These are phyloP conservation scores for Malacoraja senta DNA, from an alignment of 2,797 vertebrate species.

Conservation along the genomic window DNA sequence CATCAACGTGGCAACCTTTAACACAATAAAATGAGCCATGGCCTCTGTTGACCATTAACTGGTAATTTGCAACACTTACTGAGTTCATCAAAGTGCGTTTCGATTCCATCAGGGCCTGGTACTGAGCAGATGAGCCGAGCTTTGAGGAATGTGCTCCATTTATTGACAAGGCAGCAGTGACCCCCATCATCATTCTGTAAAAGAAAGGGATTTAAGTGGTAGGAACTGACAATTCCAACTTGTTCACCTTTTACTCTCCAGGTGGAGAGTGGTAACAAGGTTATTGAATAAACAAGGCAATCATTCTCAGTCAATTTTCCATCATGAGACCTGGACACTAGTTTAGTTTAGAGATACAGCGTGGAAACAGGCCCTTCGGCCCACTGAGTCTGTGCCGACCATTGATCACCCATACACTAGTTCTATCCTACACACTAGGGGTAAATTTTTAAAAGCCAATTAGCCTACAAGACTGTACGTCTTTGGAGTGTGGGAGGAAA, in stretches of 20 bases:
- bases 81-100: conserved; percentile 95
- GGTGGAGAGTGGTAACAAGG: neutral
- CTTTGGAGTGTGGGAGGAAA: too few species aligned
- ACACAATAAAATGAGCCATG: neutral
- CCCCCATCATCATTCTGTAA: conserved; percentile 89
- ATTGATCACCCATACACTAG: too few species aligned
- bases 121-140: conserved; percentile 94
- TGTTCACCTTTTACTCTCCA: neutral
- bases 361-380: too few species aligned
- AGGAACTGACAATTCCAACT: neutral
- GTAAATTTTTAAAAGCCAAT: too few species aligned
- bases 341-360: too few species aligned
- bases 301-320: neutral
- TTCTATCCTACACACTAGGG: too few species aligned
- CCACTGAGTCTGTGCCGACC: too few species aligned
- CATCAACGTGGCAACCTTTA: neutral
- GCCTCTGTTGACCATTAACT: neutral
- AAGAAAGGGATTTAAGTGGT: neutral
- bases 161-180: conserved; percentile 96
- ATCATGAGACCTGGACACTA: neutral
- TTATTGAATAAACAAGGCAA: neutral
- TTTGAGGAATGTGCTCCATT: conserved; percentile 98
- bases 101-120: conserved; percentile 81
- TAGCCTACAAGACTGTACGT: too few species aligned
- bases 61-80: conserved; percentile 64